phyloP scores from a whole-genome alignment of 2,113 vertebrate genomes.

The Syngnathus floridae region DNA sequence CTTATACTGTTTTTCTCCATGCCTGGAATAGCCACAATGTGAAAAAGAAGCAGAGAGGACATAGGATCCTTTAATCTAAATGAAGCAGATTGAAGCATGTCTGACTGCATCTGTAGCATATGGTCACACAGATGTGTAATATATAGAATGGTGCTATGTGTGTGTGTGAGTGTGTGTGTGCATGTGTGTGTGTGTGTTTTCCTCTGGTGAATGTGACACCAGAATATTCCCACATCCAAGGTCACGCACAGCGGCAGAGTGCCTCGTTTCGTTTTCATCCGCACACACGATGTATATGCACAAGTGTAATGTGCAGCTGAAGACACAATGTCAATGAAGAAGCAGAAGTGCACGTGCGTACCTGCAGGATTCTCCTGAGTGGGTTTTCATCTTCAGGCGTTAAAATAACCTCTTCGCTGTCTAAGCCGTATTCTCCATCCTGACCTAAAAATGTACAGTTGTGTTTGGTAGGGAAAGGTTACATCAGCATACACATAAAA shows the following conservation, averaged over 20 bases:
- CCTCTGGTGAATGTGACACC: constrained; percentile 51
- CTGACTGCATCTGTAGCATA: constrained; percentile 14
- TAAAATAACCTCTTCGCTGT: constrained; percentile 67
- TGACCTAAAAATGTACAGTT: constrained; percentile 50
- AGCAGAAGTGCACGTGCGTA: constrained; percentile 39
- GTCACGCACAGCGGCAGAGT: constrained; percentile 45
- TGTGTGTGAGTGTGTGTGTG: constrained; percentile 17
- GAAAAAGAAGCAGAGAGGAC: not conserved
- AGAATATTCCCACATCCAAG: constrained; percentile 53
- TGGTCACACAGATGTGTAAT: constrained; percentile 17
- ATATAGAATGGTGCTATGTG: not conserved
- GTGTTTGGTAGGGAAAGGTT: constrained; percentile 16
- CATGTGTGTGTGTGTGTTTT: constrained; percentile 24
- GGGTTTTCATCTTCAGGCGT: constrained; percentile 73
- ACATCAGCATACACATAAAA: constrained; percentile 25
- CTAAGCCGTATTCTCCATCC: constrained; percentile 66
- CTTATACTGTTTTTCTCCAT: not conserved
- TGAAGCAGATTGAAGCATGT: constrained; percentile 4
- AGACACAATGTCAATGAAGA: constrained; percentile 19
- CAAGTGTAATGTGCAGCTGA: constrained; percentile 1
- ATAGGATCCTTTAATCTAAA: not conserved
- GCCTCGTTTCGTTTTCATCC: constrained; percentile 32
- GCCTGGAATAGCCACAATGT: not conserved
- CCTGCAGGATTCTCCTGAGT: constrained; percentile 76
- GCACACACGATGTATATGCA: not conserved